A percentile compares a stretch with the other conserved stretches of the same genome.
phyloP scores from a whole-genome alignment of 2,113 vertebrate genomes.

The Cichladusa arquata region DNA sequence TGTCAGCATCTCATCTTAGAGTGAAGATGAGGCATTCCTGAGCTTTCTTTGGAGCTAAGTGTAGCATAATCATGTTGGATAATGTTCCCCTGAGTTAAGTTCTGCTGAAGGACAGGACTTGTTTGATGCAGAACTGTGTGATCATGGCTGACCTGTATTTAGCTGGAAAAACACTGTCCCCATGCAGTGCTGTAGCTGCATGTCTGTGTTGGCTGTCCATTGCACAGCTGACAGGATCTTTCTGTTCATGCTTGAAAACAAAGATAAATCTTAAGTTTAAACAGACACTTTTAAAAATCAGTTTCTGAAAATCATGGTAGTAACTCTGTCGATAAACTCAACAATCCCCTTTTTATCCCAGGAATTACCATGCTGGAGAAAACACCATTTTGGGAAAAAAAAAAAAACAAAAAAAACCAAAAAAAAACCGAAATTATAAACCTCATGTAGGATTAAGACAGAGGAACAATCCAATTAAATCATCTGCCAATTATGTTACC shows the following conservation, averaged over 20 bases:
- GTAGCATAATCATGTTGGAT: neutral
- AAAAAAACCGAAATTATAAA: neutral
- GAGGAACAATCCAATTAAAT: neutral
- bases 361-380: neutral
- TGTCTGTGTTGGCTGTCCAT: neutral
- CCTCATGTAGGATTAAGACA: neutral
- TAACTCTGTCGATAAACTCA: neutral
- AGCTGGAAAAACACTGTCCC: neutral
- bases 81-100: neutral
- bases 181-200: neutral
- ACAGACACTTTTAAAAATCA: neutral
- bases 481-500: neutral
- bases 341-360: neutral
- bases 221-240: neutral
- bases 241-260: neutral
- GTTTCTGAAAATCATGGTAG: neutral
- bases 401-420: no score
- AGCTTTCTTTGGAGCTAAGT: neutral
- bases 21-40: neutral
- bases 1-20: neutral
- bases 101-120: neutral
- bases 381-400: accelerated
- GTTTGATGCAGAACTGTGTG: neutral
- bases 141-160: neutral
- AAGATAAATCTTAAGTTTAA: neutral